Conservation (phyloP, 2,113 vertebrate genomes). For the Xiphophorus hellerii region DNA sequence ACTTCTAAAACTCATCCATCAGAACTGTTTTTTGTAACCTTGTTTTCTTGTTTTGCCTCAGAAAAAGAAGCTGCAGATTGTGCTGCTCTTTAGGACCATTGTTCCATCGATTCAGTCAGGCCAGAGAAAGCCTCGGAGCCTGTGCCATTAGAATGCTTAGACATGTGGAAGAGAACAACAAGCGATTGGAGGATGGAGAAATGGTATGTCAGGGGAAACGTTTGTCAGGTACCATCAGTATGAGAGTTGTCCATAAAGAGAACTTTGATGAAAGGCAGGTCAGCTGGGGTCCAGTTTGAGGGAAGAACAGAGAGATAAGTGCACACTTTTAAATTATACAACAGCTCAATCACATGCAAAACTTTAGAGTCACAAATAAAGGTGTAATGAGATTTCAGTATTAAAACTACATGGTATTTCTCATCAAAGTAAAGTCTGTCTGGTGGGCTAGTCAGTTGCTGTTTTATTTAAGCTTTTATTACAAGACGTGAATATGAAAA, state of each 20-base stretch:
- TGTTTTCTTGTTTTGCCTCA: constrained; percentile 45
- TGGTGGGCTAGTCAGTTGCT: too few relatives aligned
- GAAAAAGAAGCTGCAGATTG: constrained; percentile 35
- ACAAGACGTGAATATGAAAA: too few relatives aligned
- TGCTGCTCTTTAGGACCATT: constrained; percentile 64
- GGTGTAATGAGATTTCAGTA: too few relatives aligned
- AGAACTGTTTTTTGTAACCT: not conserved
- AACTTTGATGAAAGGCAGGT: constrained; percentile 29
- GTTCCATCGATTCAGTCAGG: constrained; percentile 63
- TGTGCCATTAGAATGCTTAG: constrained; percentile 76
- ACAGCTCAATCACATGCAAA: not conserved
- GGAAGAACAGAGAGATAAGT: not conserved
- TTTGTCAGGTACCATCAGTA: constrained; percentile 77
- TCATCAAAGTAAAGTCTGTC: too few relatives aligned
- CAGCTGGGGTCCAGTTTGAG: constrained; percentile 17
- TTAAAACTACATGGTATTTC: too few relatives aligned
- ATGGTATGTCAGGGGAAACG: constrained; percentile 53
- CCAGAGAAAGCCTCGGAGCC: constrained; percentile 72
- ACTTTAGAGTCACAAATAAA: constrained; percentile 45
- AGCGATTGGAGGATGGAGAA: constrained; percentile 56
- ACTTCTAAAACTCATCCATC: constrained; percentile 14
- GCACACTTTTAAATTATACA: constrained; percentile 7
- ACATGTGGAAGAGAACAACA: constrained; percentile 71
- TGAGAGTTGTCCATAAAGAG: constrained; percentile 60
- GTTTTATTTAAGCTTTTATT: too few relatives aligned